Evolutionary conservation across 2,113 vertebrate genomes (phyloP).

Genomic region (Chionomys nivalis): DNA sequence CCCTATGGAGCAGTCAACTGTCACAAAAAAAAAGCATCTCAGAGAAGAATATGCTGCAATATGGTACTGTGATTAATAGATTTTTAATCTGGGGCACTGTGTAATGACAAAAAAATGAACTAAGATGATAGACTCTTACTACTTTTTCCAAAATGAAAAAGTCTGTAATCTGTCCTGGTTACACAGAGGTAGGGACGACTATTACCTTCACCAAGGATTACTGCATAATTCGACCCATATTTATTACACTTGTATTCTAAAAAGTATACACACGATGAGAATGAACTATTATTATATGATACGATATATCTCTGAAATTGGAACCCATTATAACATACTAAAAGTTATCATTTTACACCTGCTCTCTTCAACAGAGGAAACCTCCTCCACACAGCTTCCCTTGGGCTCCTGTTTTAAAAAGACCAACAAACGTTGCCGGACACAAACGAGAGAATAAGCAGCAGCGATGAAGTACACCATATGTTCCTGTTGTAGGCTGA

Average conservation of each 20-base stretch:
- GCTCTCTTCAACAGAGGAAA: neutral
- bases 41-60: conserved; percentile 63
- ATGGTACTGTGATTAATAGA: conserved; percentile 65
- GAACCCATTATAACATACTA: neutral
- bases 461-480: conserved; percentile 53
- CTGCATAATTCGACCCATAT: conserved; percentile 25
- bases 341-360: neutral
- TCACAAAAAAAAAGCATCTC: neutral
- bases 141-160: conserved; percentile 37
- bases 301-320: neutral
- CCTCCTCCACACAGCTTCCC: neutral
- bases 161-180: conserved; percentile 40
- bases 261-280: conserved; percentile 21
- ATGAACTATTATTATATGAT: conserved; percentile 3
- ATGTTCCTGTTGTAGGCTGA: conserved; percentile 46
- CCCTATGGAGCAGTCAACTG: conserved; percentile 1
- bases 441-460: conserved; percentile 35
- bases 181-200: neutral
- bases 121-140: neutral
- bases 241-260: conserved; percentile 36
- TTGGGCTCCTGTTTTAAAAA: neutral
- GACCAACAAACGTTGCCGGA: neutral
- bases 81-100: conserved; percentile 26
- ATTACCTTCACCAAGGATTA: conserved; percentile 8
- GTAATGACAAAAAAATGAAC: conserved; percentile 51